Percentiles rank a stretch among this genome's conserved stretches.
These are phyloP conservation scores for Bembecia ichneumoniformis DNA, from an alignment of 2,888 invertebrate genomes.

Conservation along the genomic window DNA sequence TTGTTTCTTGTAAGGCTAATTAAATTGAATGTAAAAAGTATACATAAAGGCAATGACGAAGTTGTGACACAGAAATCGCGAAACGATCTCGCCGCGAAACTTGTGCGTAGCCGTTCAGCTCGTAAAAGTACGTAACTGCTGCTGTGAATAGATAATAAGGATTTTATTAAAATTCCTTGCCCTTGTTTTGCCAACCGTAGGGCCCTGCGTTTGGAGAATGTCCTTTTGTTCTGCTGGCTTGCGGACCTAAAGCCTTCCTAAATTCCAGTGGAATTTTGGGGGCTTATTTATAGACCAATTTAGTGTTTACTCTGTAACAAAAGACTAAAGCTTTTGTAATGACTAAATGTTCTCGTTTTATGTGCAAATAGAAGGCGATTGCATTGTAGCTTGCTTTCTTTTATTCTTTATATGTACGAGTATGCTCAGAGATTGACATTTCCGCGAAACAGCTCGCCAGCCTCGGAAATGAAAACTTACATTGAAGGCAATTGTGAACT, in stretches of 20 bases:
- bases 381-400: not conserved
- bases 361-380: not conserved
- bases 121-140: constrained; percentile 62
- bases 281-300: constrained; percentile 32
- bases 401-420: not conserved
- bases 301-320: constrained; percentile 24
- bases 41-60: constrained; percentile 46
- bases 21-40: constrained; percentile 4
- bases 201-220: constrained; percentile 27
- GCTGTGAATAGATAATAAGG: constrained; percentile 67
- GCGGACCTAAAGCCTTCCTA: constrained; percentile 37
- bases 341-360: not conserved
- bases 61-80: constrained; percentile 36
- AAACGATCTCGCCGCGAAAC: constrained; percentile 39
- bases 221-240: constrained; percentile 52
- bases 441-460: not conserved
- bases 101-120: constrained; percentile 43
- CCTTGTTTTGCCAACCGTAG: constrained; percentile 55
- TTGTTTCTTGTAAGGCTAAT: constrained; percentile 2
- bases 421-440: not conserved
- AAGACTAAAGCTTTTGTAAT: not conserved
- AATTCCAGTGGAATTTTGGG: constrained; percentile 47
- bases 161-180: constrained; percentile 69
- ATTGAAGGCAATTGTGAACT: not conserved
- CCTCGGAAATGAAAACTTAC: not conserved